These are phyloP conservation scores for Acronicta alni DNA, from an alignment of 2,888 invertebrate genomes.

Conservation along the genomic window DNA sequence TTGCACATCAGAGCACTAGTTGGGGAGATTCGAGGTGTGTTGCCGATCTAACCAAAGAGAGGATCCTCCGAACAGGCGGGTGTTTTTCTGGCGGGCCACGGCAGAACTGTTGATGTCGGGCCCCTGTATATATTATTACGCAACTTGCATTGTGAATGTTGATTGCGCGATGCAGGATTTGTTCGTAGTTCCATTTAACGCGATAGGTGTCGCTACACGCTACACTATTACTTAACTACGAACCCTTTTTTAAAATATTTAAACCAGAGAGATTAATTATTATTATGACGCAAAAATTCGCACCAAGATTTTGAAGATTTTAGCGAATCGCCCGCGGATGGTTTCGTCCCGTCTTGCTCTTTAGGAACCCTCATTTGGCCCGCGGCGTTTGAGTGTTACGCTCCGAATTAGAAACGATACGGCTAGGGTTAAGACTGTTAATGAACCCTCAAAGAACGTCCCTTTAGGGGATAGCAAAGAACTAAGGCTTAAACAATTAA, in stretches of 20 bases:
- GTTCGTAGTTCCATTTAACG: too few species aligned
- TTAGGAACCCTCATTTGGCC: slow-evolving; percentile 44
- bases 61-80: too few species aligned
- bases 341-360: slow-evolving; percentile 32
- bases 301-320: slow-evolving; percentile 45
- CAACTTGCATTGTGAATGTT: too few species aligned
- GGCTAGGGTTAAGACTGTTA: slow-evolving; percentile 34
- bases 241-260: neutral
- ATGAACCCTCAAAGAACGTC: slow-evolving; percentile 26
- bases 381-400: slow-evolving; percentile 49
- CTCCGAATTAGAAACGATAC: slow-evolving; percentile 40
- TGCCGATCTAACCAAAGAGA: too few species aligned
- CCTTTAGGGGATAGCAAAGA: neutral
- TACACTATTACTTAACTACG: too few species aligned
- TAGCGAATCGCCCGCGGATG: slow-evolving; percentile 32
- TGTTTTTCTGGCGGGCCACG: too few species aligned
- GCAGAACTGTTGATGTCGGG: too few species aligned
- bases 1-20: too few species aligned
- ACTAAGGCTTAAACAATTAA: neutral
- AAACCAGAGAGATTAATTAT: slow-evolving; percentile 35
- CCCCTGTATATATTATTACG: too few species aligned
- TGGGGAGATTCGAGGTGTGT: too few species aligned
- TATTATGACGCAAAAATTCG: slow-evolving; percentile 47
- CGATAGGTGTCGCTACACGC: too few species aligned
- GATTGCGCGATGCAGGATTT: too few species aligned